These are phyloP conservation scores for Hyles euphorbiae DNA, from an alignment of 1,140 invertebrate genomes.

Conservation along the genomic window DNA sequence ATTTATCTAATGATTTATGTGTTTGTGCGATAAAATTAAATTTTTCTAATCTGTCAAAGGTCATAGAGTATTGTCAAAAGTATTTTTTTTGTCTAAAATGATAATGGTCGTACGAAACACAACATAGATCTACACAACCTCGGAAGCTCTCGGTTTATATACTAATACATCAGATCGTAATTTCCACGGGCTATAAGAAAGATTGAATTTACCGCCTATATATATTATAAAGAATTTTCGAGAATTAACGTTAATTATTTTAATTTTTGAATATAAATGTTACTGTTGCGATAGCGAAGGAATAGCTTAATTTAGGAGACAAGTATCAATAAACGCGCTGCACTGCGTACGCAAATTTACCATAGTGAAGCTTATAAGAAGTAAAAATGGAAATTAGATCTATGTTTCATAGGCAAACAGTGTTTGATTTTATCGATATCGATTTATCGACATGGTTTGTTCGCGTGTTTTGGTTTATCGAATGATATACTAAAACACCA, in stretches of 20 bases:
- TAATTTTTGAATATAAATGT: neutral
- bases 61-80: conserved; percentile 68
- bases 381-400: conserved; percentile 3
- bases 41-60: conserved; percentile 53
- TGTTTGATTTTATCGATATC: conserved; percentile 5
- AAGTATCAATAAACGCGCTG: neutral
- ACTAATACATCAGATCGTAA: conserved; percentile 5
- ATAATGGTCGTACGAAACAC: conserved; percentile 39
- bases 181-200: conserved; percentile 2
- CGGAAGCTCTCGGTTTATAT: conserved; percentile 47
- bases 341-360: neutral
- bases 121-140: conserved; percentile 59
- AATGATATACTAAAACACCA: conserved; percentile 1
- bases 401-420: neutral
- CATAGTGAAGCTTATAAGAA: neutral
- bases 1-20: conserved; percentile 31
- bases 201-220: neutral
- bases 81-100: conserved; percentile 43
- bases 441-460: neutral
- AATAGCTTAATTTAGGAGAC: neutral
- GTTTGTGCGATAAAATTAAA: conserved; percentile 61
- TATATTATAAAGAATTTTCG: neutral
- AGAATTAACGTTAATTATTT: neutral
- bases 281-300: neutral
- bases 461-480: neutral